Conservation (phyloP, 2,797 vertebrate species). For the Selene dorsalis region DNA sequence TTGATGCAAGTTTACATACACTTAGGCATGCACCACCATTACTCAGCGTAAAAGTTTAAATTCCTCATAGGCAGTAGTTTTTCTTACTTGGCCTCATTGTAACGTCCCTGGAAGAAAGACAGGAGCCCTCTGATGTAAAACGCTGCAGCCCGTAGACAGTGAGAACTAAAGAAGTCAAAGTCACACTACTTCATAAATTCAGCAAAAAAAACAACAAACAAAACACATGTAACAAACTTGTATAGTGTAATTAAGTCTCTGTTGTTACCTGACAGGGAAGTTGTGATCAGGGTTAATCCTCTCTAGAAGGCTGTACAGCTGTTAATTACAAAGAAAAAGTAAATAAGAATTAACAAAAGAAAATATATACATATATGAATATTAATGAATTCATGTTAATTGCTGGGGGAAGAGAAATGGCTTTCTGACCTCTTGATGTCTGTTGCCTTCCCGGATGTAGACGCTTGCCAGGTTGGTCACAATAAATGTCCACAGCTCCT, state of each 20-base stretch:
- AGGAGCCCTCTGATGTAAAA: slow-evolving; percentile 93
- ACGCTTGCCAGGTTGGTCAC: slow-evolving; percentile 94
- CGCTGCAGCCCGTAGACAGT: slow-evolving; percentile 91
- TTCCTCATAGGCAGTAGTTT: neutral
- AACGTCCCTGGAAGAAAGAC: slow-evolving; percentile 94
- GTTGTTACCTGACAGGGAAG: slow-evolving; percentile 90
- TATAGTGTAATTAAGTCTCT: neutral
- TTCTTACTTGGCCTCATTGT: slow-evolving; percentile 94
- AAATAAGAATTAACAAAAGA: neutral
- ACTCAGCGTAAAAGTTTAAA: neutral
- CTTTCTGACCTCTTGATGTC: slow-evolving; percentile 90
- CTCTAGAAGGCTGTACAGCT: slow-evolving; percentile 93
- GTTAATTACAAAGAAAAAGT: neutral
- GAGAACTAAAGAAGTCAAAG: slow-evolving; percentile 79
- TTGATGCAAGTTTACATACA: slow-evolving; percentile 18
- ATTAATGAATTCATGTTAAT: neutral
- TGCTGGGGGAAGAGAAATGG: neutral
- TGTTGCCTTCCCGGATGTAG: slow-evolving; percentile 92
- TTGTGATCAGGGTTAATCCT: slow-evolving; percentile 95
- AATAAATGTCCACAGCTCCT: slow-evolving; percentile 93
- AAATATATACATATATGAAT: neutral
- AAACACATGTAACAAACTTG: neutral
- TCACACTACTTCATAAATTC: neutral
- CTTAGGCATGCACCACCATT: neutral
- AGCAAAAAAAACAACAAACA: neutral